Evolutionary conservation across 2,888 invertebrate species (phyloP), one percentile per base, ranked within the genome.

Genomic region (Eristalis arbustorum): DNA sequence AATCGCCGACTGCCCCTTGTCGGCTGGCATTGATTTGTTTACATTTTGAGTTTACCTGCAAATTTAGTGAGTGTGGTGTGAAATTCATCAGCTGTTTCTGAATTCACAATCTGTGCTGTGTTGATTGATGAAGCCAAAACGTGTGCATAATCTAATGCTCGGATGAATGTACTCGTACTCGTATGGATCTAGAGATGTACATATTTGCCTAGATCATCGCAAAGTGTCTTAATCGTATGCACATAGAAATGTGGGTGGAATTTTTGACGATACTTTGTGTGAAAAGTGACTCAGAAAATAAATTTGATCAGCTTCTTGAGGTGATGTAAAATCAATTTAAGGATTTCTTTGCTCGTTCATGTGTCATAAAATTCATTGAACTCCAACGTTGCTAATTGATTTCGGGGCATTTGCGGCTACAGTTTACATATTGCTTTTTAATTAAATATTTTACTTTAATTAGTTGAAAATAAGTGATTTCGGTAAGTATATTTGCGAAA

Each of bases 11-110:
- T 25, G 25, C 10, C 59, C 59, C 25, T 14, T 14, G 1, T 13
- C 14, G 59, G 59, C 25, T 59, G 59, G 59, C 59, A 59, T 59
- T 59, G 59, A 59, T 59, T 59, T 59, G 59, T 59, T 59, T 59
- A 59, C 59, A 59, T 59, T 59, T 59, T 59, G 13, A 59, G 59
- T 59, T 59, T 59, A 59, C 25, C 59, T 28, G 59, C 14, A 59
- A 59, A 59, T 28, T 59, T 28, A 25, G 49, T 18, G 49, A 49
- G 14, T 25, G 25, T 3, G 13, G 59, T 59, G 59, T 28, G 59
- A 59, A 59, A 59, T 59, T 28, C 23, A 23, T 59, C 59, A 59
- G 59, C 59, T 59, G 59, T 59, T 59, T 59, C 23, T 11, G 59
- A 59, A 59, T 14, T 59, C 59, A 23, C 3, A 59, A 59, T 4